Conservation (phyloP, 2,113 vertebrate genomes). For the Pangasianodon gigas region DNA sequence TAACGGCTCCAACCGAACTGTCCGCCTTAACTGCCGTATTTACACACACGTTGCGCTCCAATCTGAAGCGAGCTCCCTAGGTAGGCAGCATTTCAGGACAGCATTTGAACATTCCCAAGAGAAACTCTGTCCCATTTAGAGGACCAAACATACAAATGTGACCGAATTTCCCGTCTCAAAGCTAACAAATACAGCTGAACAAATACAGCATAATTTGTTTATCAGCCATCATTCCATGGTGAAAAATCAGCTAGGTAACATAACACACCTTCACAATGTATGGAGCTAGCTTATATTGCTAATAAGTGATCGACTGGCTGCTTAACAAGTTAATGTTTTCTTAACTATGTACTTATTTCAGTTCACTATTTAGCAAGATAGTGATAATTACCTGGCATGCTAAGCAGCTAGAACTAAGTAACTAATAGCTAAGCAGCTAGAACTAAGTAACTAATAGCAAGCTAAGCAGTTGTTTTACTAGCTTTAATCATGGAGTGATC, state of each 20-base stretch:
- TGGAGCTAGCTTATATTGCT: neutral
- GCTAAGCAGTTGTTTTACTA: neutral
- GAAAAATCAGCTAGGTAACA: neutral
- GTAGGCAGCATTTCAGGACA: neutral
- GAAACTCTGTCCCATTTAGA: neutral
- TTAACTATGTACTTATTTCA: neutral
- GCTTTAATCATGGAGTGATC: too few relatives aligned
- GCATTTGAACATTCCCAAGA: neutral
- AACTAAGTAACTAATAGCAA: neutral
- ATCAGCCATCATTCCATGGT: neutral
- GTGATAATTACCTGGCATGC: neutral
- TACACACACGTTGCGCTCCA: conserved; percentile 16
- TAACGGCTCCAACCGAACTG: conserved; percentile 23
- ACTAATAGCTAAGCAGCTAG: neutral
- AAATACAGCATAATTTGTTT: neutral
- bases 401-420: neutral
- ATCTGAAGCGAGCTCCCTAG: neutral
- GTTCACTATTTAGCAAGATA: neutral
- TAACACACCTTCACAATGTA: neutral
- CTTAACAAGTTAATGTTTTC: neutral
- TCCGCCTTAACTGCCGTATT: conserved; percentile 1
- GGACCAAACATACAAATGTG: neutral
- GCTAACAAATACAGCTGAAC: neutral
- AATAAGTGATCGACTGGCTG: neutral
- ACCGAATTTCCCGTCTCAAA: neutral